Conservation (phyloP, 2,888 invertebrate species). For the Pachymerium ferrugineum region DNA sequence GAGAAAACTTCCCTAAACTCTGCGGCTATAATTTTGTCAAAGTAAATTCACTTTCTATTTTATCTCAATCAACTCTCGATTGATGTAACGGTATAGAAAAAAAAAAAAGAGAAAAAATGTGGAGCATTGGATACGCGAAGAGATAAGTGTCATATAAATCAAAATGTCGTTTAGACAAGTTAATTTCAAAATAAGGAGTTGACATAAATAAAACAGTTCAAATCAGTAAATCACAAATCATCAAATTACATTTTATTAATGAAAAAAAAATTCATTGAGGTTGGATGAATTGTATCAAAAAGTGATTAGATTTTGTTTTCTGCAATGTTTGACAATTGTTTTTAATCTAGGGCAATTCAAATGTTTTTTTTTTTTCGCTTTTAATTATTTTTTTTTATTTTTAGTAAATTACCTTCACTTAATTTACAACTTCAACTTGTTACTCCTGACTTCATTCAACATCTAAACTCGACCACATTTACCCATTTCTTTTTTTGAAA, state of each 20-base stretch:
- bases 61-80: slow-evolving; percentile 5
- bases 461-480: not conserved
- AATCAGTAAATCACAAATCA: not conserved
- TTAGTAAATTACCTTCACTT: not conserved
- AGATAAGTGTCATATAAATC: slow-evolving; percentile 6
- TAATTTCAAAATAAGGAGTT: slow-evolving; percentile 16
- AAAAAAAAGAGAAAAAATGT: not conserved
- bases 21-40: not conserved
- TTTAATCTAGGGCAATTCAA: too few relatives aligned
- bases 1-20: not conserved
- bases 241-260: not conserved
- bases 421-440: not conserved
- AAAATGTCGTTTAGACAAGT: not conserved
- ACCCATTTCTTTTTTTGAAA: not conserved
- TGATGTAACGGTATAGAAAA: too few relatives aligned
- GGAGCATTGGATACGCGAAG: too few relatives aligned
- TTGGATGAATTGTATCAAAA: too few relatives aligned
- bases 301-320: too few relatives aligned
- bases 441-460: slow-evolving; percentile 2
- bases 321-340: too few relatives aligned
- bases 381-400: too few relatives aligned
- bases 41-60: not conserved
- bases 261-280: not conserved
- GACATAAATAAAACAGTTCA: not conserved
- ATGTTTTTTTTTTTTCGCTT: too few relatives aligned